A percentile compares a stretch with the other conserved stretches of the same genome.
Evolutionary conservation across 1,140 invertebrate genomes (phyloP).

Genomic region (Pogonomyrmex californicus): DNA sequence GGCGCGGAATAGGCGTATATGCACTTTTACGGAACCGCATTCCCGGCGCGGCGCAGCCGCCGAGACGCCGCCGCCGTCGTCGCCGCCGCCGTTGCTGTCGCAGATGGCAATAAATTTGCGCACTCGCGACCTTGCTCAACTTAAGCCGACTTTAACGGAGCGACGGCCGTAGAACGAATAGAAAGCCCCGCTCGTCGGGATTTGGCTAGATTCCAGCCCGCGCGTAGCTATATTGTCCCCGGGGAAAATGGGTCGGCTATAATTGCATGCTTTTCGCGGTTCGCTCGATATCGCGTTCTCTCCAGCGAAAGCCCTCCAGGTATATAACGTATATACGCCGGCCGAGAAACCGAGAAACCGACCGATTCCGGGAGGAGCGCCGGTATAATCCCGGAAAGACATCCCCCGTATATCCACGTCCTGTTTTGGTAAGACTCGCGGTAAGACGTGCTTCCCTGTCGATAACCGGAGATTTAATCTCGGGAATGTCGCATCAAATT

Average conservation of each 20-base stretch:
- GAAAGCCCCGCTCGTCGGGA: slow-evolving; percentile 76
- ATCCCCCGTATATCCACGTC: slow-evolving; percentile 10
- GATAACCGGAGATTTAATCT: slow-evolving; percentile 37
- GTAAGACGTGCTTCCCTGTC: background rate
- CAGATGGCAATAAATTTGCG: slow-evolving; percentile 80
- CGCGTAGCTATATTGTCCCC: slow-evolving; percentile 82
- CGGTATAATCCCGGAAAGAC: background rate
- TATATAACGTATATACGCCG: slow-evolving; percentile 23
- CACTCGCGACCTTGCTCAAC: slow-evolving; percentile 83
- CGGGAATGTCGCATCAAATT: background rate
- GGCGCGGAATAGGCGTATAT: slow-evolving; percentile 36
- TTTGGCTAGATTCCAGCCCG: slow-evolving; percentile 83
- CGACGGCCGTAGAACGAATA: slow-evolving; percentile 75
- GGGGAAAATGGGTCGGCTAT: slow-evolving; percentile 85
- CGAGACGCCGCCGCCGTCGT: slow-evolving; percentile 7
- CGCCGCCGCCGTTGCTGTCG: slow-evolving; percentile 14
- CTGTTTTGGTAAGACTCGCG: slow-evolving; percentile 4
- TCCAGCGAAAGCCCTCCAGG: slow-evolving; percentile 10
- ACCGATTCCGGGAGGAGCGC: background rate
- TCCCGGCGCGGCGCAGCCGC: slow-evolving; percentile 24
- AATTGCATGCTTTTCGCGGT: slow-evolving; percentile 79
- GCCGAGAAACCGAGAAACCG: background rate
- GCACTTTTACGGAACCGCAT: slow-evolving; percentile 56
- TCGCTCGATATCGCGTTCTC: slow-evolving; percentile 38
- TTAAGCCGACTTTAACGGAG: slow-evolving; percentile 85